Base-by-base conservation (phyloP, 1,140 invertebrate species). In the Branchinecta lynchi region DNA sequence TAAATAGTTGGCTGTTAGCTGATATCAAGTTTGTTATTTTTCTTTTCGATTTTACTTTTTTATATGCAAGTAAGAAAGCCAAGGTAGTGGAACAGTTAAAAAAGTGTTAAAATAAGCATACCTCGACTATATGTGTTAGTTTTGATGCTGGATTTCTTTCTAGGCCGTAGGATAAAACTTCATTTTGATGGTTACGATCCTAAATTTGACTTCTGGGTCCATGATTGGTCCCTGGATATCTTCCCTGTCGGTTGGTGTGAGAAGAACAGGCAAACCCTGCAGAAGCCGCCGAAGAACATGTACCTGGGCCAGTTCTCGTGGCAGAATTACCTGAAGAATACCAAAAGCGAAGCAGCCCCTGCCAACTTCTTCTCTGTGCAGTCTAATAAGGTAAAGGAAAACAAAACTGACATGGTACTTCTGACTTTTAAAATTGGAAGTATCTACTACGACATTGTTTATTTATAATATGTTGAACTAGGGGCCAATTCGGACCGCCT, bases 231-330 rank as follows among this genome's bases (percentile, higher is more conserved):
- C 1, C 83, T 86, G 73, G 88, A 93, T 76, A 90, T 97, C 46
- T 97, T 97, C 78, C 92, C 90, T 8, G 84, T 86, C 46, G 92
- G 93, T n/a, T 97, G 91, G 89, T 93, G 92, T 76, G 89, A 92
- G 73, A 87, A 87, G 75, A 89, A 89, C 73, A 82, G 83, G 6
- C 86, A 89, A 43, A 77, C 83, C 45, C 75, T 94, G 45, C 84
- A 87, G 73, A 60, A 12, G 17, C 86, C 89, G 7, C 93, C 93
- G 0, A 86, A 73, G 85, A 85, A 73, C 85, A 85, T 72, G 82
- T 32, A 32, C 32, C 70, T 78, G n/a, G 79, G 74, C 2, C 81
- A 80, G 66, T 96, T 96, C 76, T 86, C 84, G 74, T 96, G 93
- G 93, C 81, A 83, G n/a, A 79, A 82, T 7, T 96, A 96, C 77